Conservation (phyloP, 2,888 invertebrate genomes). For the Rambutsinella grinnellia region DNA sequence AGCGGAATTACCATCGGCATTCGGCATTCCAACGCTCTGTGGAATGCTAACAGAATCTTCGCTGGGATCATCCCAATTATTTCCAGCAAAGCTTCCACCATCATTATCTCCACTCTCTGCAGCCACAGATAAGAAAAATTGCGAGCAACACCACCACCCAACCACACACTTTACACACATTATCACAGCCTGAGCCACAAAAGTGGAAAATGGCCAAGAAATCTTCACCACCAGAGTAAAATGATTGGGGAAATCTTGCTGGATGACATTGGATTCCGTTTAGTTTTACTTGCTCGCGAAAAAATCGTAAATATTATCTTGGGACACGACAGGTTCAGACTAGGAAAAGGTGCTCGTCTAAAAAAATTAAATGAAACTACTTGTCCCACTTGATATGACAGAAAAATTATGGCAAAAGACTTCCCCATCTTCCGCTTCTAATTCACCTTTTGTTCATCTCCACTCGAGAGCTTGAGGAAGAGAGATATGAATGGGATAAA, state of each 20-base stretch:
- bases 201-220: slow-evolving; percentile 53
- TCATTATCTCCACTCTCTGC: not conserved
- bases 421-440: not conserved
- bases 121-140: not conserved
- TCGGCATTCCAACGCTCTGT: too few relatives aligned
- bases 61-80: not conserved
- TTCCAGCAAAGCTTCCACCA: not conserved
- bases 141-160: not conserved
- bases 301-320: too few relatives aligned
- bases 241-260: not conserved
- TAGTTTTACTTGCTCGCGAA: too few relatives aligned
- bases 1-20: not conserved
- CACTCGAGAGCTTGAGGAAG: not conserved
- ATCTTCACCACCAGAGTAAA: slow-evolving; percentile 1
- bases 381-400: too few relatives aligned
- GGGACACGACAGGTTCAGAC: too few relatives aligned
- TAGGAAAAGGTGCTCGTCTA: not conserved
- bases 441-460: not conserved
- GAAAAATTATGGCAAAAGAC: too few relatives aligned
- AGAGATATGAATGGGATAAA: too few relatives aligned
- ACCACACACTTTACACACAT: not conserved
- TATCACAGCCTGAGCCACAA: not conserved
- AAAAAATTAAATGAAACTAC: too few relatives aligned
- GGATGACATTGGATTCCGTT: not conserved
- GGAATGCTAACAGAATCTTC: not conserved